A percentile compares a stretch with the other conserved stretches of the same genome.
Conservation (phyloP, 2,888 invertebrate genomes). For the Seira musarum region DNA sequence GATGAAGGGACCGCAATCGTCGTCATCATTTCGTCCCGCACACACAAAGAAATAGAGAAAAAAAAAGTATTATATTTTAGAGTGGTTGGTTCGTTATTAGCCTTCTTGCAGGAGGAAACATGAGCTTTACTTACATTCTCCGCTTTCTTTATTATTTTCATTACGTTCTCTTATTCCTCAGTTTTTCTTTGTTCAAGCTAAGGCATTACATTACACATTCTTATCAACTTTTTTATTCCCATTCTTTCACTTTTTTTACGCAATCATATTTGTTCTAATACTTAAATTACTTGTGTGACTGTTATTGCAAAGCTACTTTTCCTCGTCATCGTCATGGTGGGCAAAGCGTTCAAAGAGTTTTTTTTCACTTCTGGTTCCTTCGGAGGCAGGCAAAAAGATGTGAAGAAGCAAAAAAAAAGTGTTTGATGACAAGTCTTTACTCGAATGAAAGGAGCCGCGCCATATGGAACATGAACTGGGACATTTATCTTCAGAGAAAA, state of each 20-base stretch:
- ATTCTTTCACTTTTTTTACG: constrained; percentile 49
- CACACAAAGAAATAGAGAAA: no score
- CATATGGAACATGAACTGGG: constrained; percentile 20
- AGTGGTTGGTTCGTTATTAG: no score
- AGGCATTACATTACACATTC: constrained; percentile 50
- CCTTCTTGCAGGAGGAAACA: no score
- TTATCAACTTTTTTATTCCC: constrained; percentile 42
- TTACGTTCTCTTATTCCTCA: constrained; percentile 42
- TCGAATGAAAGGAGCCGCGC: constrained; percentile 13
- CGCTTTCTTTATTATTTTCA: constrained; percentile 37
- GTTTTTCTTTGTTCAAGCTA: constrained; percentile 32
- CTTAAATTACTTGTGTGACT: neutral
- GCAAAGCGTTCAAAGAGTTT: constrained; percentile 42
- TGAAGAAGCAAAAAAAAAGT: neutral
- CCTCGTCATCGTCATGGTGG: constrained; percentile 9
- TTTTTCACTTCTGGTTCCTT: constrained; percentile 18
- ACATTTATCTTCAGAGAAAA: constrained; percentile 5
- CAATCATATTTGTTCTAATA: constrained; percentile 17
- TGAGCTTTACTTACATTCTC: no score
- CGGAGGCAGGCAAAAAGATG: constrained; percentile 9
- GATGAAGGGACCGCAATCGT: no score
- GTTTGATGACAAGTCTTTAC: neutral
- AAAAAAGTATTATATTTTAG: no score
- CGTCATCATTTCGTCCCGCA: neutral
- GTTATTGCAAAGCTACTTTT: neutral